phyloP scores from a whole-genome alignment of 2,797 vertebrate species.

The Setipinna tenuifilis region DNA sequence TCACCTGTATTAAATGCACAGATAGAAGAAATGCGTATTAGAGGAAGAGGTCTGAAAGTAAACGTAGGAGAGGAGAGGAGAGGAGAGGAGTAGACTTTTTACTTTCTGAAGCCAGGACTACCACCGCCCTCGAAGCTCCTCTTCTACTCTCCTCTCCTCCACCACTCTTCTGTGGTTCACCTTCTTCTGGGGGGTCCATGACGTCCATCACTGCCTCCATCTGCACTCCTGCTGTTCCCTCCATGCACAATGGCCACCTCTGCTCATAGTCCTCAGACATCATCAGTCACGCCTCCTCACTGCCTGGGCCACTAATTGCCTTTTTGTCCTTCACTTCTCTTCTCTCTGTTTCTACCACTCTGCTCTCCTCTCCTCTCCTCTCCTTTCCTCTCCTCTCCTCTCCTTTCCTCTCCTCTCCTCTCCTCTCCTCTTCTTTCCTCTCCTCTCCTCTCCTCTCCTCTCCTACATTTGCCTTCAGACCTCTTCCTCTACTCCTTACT shows the following conservation, averaged over 20 bases:
- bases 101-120: too few species aligned
- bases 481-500: not conserved
- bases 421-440: conserved; percentile 36
- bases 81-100: too few species aligned
- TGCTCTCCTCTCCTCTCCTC: not conserved
- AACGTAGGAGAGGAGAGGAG: too few species aligned
- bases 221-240: not conserved
- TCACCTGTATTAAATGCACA: too few species aligned
- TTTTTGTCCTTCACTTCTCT: not conserved
- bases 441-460: conserved; percentile 44
- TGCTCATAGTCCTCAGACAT: not conserved
- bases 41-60: too few species aligned
- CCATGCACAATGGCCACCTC: not conserved
- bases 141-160: too few species aligned
- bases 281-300: not conserved
- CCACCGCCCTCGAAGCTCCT: too few species aligned
- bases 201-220: not conserved
- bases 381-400: conserved; percentile 44
- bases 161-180: not conserved
- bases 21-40: too few species aligned
- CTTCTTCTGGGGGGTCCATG: not conserved
- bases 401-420: not conserved
- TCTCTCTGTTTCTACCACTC: not conserved
- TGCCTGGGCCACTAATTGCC: not conserved
- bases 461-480: not conserved